Base-by-base conservation (phyloP, 2,113 vertebrate species). In the Baryphthengus martii region DNA sequence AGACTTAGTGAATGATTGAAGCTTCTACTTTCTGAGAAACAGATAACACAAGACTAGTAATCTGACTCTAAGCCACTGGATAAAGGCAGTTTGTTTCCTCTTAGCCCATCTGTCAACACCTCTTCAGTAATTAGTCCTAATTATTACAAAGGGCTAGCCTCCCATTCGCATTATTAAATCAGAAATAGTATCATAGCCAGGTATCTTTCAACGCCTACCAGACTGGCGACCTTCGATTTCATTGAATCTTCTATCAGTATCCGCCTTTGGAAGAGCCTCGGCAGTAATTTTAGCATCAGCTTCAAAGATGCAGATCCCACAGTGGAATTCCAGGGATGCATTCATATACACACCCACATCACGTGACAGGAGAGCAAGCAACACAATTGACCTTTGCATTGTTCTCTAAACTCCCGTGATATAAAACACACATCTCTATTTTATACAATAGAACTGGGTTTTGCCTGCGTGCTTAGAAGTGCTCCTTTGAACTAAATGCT, bases 31-130 rank as follows among this genome's bases (percentile, higher is more conserved):
- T 98, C 98, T 98, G 98, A 97, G 98, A 97, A 99, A 98, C 98
- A 99, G 99, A 99, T 99, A 99, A 99, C 98, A 98, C 98, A 98
- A 98, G 98, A 98, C 98, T 89, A 96, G 99, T 99, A 99, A 99
- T 99, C 99, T 98, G 99, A 99, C 99, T 99, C 99, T 99, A 99
- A 99, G 99, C 99, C 98, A 96, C 55, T 97, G 99, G 99, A 99
- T 99, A 99, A 99, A 99, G 99, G 98, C 99, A 99, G 99, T 99
- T 99, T 99, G 99, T 99, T 99, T 99, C 99, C 98, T 99, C 98
- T 99, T 98, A 98, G 99, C 98, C 98, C 70, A 91, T 99, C 99
- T 99, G 99, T 99, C 99, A 99, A 99, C 99, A 99, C 99, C 99
- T 99, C 98, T 97, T 97, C 98, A 98, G 99, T 99, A 99, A 99